These are phyloP conservation scores for Bicyclus anynana DNA, from an alignment of 1,140 invertebrate genomes.

Conservation along the genomic window DNA sequence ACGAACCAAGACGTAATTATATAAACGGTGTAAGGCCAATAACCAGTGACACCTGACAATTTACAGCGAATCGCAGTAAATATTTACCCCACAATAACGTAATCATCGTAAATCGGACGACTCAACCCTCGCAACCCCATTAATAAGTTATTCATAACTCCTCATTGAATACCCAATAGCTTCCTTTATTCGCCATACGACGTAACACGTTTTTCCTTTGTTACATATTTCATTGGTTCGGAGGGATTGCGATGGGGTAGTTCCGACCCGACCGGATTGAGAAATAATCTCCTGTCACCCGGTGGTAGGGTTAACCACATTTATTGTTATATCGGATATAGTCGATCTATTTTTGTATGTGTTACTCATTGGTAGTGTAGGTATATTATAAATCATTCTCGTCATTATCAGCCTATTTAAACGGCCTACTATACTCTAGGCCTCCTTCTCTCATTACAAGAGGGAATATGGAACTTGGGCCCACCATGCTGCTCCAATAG, in stretches of 20 bases:
- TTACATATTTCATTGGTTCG: slow-evolving; percentile 63
- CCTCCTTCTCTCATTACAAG: no score
- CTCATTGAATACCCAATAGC: slow-evolving; percentile 43
- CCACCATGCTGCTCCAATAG: no score
- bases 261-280: slow-evolving; percentile 27
- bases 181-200: slow-evolving; percentile 45
- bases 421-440: no score
- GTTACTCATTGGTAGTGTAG: not conserved
- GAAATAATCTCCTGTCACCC: slow-evolving; percentile 38
- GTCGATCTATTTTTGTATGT: not conserved
- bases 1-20: no score
- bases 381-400: no score
- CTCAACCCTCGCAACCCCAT: slow-evolving; percentile 34
- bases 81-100: slow-evolving; percentile 43
- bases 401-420: no score
- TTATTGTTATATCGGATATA: slow-evolving; percentile 19
- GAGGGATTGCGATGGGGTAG: slow-evolving; percentile 48
- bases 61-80: slow-evolving; percentile 27
- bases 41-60: slow-evolving; percentile 16
- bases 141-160: slow-evolving; percentile 52
- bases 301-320: slow-evolving; percentile 20
- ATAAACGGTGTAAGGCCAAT: slow-evolving; percentile 3
- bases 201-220: slow-evolving; percentile 54
- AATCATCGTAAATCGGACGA: slow-evolving; percentile 43
- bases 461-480: no score